Percentiles rank a stretch among this genome's conserved stretches.
Conservation (phyloP, 2,113 vertebrate species). For the Peromyscus polionotus region DNA sequence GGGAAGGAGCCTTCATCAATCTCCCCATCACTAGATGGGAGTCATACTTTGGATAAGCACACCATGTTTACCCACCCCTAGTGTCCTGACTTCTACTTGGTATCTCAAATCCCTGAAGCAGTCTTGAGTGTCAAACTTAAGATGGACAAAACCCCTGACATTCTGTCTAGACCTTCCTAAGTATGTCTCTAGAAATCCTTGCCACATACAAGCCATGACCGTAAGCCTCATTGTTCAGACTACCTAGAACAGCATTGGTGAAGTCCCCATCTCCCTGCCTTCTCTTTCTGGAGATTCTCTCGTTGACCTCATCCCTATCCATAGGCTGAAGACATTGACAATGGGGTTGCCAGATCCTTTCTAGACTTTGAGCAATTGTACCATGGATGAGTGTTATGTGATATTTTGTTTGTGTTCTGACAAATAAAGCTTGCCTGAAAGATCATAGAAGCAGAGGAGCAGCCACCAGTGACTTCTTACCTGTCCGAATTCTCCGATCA, state of each 20-base stretch:
- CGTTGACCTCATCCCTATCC: background rate
- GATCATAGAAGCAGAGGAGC: no score
- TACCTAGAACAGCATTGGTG: background rate
- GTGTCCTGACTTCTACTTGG: background rate
- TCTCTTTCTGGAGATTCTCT: background rate
- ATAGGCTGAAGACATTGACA: background rate
- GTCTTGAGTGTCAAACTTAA: background rate
- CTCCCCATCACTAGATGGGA: background rate
- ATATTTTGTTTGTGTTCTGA: no score
- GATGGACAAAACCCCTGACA: background rate
- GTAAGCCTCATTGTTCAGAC: background rate
- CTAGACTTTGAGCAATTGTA: background rate
- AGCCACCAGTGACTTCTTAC: no score
- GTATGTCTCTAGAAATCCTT: background rate
- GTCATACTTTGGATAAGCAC: no score
- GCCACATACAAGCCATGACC: background rate
- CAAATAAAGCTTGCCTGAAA: no score
- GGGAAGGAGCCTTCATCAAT: background rate
- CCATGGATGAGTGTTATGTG: background rate
- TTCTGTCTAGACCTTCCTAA: background rate
- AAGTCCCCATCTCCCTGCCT: background rate
- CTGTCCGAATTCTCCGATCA: no score
- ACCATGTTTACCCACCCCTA: background rate
- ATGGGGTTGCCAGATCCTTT: background rate
- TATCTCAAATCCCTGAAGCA: background rate